phyloP scores from a whole-genome alignment of 64 coral and sea anemone genomes.

The Montipora sp. region DNA sequence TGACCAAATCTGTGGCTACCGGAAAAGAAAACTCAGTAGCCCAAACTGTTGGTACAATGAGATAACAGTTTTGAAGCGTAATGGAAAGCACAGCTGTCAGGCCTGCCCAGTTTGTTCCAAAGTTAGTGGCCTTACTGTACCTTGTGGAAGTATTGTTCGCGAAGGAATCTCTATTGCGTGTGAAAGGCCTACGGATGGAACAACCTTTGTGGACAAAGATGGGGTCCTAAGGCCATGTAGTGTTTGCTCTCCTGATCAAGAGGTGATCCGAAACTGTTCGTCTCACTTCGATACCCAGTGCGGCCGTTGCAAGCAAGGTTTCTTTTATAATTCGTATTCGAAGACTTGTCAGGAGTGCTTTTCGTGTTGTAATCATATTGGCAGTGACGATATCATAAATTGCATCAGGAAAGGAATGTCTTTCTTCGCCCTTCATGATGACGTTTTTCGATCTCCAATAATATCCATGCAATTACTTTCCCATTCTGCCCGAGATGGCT shows the following conservation, averaged over 20 bases:
- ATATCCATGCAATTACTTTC: background rate
- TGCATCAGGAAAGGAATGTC: slow-evolving; percentile 15
- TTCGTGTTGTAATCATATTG: slow-evolving; percentile 23
- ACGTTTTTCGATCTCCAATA: background rate
- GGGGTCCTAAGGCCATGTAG: background rate
- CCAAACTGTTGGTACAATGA: slow-evolving; percentile 25
- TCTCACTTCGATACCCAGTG: slow-evolving; percentile 1
- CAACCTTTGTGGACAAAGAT: background rate
- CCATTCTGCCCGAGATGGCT: background rate
- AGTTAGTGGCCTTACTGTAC: slow-evolving; percentile 2
- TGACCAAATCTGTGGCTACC: background rate
- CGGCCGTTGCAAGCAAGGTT: slow-evolving; percentile 20
- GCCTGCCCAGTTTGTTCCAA: slow-evolving; percentile 8
- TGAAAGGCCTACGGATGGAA: background rate
- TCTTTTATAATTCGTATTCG: background rate
- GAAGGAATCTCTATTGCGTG: background rate
- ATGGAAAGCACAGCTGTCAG: slow-evolving; percentile 9
- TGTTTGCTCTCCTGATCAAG: background rate
- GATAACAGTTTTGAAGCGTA: background rate
- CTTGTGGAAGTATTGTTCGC: slow-evolving; percentile 8
- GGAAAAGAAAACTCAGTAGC: background rate
- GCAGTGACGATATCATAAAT: background rate
- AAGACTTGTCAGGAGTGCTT: slow-evolving; percentile 8
- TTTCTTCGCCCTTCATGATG: no score
- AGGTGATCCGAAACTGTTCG: slow-evolving; percentile 19